These are phyloP conservation scores for Eumaeus atala DNA, from an alignment of 1,140 invertebrate species.

Conservation along the genomic window DNA sequence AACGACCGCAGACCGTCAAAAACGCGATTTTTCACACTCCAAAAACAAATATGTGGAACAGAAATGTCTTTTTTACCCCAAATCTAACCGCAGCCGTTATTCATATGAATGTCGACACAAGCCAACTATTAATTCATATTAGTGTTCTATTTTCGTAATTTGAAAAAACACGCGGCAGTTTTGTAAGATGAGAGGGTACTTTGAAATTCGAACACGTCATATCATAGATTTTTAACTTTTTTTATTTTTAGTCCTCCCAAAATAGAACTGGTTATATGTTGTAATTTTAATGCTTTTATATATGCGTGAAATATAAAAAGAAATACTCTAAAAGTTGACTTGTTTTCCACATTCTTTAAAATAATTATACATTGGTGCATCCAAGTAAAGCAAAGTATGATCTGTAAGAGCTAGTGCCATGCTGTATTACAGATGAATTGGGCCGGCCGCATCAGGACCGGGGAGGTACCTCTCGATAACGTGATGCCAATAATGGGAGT, in stretches of 20 bases:
- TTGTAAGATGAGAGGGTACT: conserved; percentile 34
- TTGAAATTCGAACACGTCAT: conserved; percentile 55
- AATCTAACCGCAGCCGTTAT: conserved; percentile 28
- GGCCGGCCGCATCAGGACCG: no score
- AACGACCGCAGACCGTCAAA: conserved; percentile 56
- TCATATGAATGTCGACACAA: conserved; percentile 33
- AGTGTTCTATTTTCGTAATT: conserved; percentile 53
- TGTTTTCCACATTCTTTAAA: no score
- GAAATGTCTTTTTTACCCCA: conserved; percentile 43
- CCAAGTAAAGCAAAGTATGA: no score
- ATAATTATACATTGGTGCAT: no score
- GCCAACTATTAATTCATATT: conserved; percentile 45
- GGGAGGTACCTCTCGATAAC: no score
- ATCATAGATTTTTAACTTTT: conserved; percentile 26
- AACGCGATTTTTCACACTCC: conserved; percentile 67
- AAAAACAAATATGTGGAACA: conserved; percentile 60
- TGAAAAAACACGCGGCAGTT: conserved; percentile 29
- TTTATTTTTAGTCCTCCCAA: conserved; percentile 18
- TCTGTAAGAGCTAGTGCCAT: no score
- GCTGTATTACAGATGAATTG: no score
- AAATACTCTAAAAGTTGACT: no score
- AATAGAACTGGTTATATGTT: no score
- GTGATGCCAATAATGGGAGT: no score
- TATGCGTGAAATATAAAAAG: no score
- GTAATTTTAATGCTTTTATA: no score